These are phyloP conservation scores for Rhinolophus ferrumequinum DNA, from an alignment of 2,113 vertebrate species.

Conservation along the genomic window DNA sequence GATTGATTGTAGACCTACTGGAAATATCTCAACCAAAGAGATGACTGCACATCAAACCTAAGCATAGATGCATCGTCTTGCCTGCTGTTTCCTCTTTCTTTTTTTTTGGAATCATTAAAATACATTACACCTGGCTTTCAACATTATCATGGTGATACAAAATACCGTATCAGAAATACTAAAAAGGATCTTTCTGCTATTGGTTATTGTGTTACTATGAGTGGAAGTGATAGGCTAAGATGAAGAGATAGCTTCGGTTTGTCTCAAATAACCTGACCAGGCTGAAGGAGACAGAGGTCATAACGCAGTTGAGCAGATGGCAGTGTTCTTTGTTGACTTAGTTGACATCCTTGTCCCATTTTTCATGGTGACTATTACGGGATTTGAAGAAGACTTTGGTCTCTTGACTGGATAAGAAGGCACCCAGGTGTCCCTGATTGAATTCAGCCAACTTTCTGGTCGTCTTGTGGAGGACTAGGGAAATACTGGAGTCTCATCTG, in stretches of 20 bases:
- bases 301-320: background rate
- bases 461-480: background rate
- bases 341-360: background rate
- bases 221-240: background rate
- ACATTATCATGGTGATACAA: background rate
- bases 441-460: background rate
- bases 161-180: background rate
- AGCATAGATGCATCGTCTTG: fast-evolving
- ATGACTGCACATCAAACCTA: background rate
- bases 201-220: background rate
- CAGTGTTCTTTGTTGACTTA: background rate
- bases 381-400: background rate
- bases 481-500: background rate
- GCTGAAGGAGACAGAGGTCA: background rate
- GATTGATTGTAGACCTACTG: background rate
- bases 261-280: background rate
- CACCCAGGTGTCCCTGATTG: background rate
- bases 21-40: background rate
- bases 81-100: background rate
- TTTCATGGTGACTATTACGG: background rate
- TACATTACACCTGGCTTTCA: background rate
- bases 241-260: background rate
- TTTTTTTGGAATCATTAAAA: background rate
- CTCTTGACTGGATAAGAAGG: background rate
- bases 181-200: background rate